A percentile compares a stretch with the other conserved stretches of the same genome.
These are phyloP conservation scores for Berghia stephanieae DNA, from an alignment of 1,140 invertebrate genomes.

Conservation along the genomic window DNA sequence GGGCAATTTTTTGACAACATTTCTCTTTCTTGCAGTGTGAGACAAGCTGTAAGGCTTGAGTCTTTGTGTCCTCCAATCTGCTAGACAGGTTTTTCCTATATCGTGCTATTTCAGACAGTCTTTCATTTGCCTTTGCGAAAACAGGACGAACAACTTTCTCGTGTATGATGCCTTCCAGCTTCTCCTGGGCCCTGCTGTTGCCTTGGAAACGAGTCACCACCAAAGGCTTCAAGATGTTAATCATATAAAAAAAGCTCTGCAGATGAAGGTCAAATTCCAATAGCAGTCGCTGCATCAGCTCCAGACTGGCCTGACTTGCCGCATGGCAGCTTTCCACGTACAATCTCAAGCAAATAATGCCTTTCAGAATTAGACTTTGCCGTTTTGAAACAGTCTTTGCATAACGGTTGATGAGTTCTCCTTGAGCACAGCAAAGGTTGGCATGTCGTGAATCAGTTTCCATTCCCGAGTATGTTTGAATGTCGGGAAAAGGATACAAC, in stretches of 20 bases:
- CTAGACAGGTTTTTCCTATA: background rate
- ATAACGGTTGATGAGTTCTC: conserved; percentile 30
- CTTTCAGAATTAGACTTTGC: no score
- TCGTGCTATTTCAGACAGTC: conserved; percentile 16
- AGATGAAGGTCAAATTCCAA: no score
- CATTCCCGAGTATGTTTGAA: conserved; percentile 30
- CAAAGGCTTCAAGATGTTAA: no score
- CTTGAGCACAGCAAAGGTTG: conserved; percentile 26
- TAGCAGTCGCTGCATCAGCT: no score
- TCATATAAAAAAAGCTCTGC: no score
- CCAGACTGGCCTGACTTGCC: no score
- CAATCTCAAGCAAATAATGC: no score
- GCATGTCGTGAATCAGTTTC: conserved; percentile 31
- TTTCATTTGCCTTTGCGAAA: conserved; percentile 24
- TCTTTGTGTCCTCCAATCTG: conserved; percentile 19
- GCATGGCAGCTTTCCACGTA: no score
- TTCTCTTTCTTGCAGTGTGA: background rate
- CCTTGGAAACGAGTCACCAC: no score
- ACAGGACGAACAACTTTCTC: no score
- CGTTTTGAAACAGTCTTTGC: conserved; percentile 3
- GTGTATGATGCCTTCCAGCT: no score
- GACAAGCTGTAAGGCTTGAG: background rate
- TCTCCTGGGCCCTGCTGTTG: no score
- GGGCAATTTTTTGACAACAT: conserved; percentile 26
- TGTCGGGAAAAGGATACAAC: conserved; percentile 33